A percentile compares a stretch with the other conserved stretches of the same genome.
Evolutionary conservation across 2,797 vertebrate genomes (phyloP).

Genomic region (Acanthurus leucopareius): DNA sequence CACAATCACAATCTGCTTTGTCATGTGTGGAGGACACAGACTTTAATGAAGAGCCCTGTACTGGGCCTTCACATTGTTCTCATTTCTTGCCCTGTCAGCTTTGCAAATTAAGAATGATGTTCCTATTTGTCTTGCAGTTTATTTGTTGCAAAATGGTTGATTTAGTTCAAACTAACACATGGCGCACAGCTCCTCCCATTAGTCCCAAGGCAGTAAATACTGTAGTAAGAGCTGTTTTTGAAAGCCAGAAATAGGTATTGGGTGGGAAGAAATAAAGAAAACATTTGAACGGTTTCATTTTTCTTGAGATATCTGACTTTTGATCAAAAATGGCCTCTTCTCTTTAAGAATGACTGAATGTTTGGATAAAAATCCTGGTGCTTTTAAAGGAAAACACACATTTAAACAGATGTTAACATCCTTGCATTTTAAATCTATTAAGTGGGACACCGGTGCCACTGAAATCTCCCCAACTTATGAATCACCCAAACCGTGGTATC

Average conservation of each 20-base stretch:
- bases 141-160: constrained; percentile 78
- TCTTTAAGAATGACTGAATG: constrained; percentile 37
- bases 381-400: constrained; percentile 30
- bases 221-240: constrained; percentile 40
- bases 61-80: constrained; percentile 72
- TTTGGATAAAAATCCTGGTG: constrained; percentile 1
- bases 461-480: constrained; percentile 45
- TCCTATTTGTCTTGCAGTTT: constrained; percentile 77
- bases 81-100: constrained; percentile 82
- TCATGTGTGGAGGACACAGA: constrained; percentile 75
- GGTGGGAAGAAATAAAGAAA: constrained; percentile 42
- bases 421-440: constrained; percentile 19
- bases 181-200: constrained; percentile 49
- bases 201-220: constrained; percentile 52
- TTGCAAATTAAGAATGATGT: constrained; percentile 84
- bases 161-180: constrained; percentile 69
- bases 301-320: constrained; percentile 42
- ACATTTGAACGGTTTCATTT: constrained; percentile 40
- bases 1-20: constrained; percentile 71
- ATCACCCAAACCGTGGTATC: constrained; percentile 47
- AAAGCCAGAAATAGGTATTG: constrained; percentile 48
- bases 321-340: constrained; percentile 33
- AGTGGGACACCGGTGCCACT: constrained; percentile 18
- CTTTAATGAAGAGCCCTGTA: constrained; percentile 74
- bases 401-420: constrained; percentile 17